These are phyloP conservation scores for Ceratotherium simum DNA, from an alignment of 2,113 vertebrate genomes.

Conservation along the genomic window DNA sequence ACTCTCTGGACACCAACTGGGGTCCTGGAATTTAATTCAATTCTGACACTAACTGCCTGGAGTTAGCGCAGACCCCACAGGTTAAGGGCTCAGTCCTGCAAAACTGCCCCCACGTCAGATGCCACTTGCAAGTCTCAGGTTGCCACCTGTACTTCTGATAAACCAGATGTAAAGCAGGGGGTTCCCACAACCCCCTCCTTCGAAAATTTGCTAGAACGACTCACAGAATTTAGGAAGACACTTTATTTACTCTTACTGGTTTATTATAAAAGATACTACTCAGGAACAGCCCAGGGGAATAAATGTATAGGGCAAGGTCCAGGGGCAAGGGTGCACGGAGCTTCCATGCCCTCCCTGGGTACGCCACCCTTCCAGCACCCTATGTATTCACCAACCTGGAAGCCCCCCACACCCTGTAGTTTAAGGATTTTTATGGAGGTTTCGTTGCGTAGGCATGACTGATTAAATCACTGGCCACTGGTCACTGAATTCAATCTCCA, in stretches of 20 bases:
- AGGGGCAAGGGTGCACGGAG: rapidly evolving
- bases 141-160: not conserved
- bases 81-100: not conserved
- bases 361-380: too few relatives aligned
- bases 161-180: not conserved
- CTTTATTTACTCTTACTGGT: not conserved
- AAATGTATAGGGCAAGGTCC: not conserved
- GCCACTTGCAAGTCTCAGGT: not conserved
- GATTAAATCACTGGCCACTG: not conserved
- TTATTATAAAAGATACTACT: not conserved
- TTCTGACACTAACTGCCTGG: not conserved
- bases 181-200: not conserved
- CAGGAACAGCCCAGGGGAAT: not conserved
- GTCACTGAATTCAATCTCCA: not conserved
- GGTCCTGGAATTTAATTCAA: not conserved
- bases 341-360: too few relatives aligned
- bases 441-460: not conserved
- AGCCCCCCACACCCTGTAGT: not conserved
- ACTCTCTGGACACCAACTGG: not conserved
- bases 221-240: not conserved
- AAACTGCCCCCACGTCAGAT: not conserved
- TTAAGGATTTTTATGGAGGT: not conserved
- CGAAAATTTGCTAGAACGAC: not conserved
- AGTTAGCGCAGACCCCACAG: not conserved
- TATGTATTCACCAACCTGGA: not conserved